These are phyloP conservation scores for Melopsittacus undulatus DNA, from an alignment of 2,797 vertebrate genomes.

Conservation along the genomic window DNA sequence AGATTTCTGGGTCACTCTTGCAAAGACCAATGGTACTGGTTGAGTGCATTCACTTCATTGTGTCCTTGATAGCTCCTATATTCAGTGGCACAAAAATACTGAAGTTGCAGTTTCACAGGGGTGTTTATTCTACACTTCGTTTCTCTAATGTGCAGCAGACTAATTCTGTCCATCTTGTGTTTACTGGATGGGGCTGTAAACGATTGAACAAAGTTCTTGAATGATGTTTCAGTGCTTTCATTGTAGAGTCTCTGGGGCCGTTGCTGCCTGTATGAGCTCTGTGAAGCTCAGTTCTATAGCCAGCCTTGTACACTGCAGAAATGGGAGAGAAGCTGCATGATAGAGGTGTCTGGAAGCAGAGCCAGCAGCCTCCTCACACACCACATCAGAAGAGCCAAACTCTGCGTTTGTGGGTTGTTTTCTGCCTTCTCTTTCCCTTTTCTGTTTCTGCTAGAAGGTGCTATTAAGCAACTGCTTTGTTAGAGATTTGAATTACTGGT, in stretches of 20 bases:
- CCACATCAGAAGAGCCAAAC: neutral
- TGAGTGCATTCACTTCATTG: neutral
- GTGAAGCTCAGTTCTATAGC: neutral
- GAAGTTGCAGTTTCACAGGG: neutral
- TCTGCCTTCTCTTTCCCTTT: neutral
- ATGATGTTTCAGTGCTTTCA: neutral
- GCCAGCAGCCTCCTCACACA: neutral
- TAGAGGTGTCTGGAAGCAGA: neutral
- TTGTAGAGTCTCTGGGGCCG: neutral
- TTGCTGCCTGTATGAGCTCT: neutral
- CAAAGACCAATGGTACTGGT: neutral
- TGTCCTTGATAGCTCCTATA: neutral
- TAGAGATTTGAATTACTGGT: constrained; percentile 1
- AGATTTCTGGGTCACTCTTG: neutral
- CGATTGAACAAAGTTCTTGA: neutral
- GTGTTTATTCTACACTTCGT: neutral
- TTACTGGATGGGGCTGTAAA: neutral
- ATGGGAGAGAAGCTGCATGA: neutral
- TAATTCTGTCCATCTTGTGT: neutral
- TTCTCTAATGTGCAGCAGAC: neutral
- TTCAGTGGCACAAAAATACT: neutral
- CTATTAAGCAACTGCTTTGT: neutral
- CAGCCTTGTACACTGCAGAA: neutral
- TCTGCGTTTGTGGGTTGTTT: neutral
- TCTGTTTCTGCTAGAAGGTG: neutral